phyloP scores from a whole-genome alignment of 1,140 invertebrate species.

The Aphis gossypii region DNA sequence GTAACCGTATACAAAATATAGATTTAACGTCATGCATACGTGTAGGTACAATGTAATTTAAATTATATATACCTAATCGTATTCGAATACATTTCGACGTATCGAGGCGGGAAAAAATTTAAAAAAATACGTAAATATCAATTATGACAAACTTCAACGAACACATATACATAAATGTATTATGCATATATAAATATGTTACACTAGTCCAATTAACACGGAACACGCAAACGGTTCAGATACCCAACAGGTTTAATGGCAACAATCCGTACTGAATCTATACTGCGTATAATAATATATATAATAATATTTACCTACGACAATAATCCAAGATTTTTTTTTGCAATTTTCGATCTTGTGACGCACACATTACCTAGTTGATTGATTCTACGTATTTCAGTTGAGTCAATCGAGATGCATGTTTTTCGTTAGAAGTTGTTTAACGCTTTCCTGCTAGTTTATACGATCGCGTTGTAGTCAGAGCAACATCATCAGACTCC shows the following conservation, averaged over 20 bases:
- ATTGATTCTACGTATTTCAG: not conserved
- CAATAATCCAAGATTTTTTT: not conserved
- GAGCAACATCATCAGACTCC: not conserved
- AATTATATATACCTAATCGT: not conserved
- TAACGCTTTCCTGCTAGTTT: not conserved
- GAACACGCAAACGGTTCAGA: not conserved
- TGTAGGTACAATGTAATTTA: not conserved
- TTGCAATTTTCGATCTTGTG: not conserved
- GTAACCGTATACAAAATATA: not conserved
- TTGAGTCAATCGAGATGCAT: not conserved
- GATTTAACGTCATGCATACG: not conserved
- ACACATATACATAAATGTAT: not conserved
- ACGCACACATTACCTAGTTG: not conserved
- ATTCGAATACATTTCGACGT: not conserved
- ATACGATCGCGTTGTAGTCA: not conserved
- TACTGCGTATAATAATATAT: not conserved
- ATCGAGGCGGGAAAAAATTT: not conserved
- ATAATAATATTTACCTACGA: not conserved
- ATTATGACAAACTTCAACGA: not conserved
- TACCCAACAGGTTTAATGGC: not conserved
- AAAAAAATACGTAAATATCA: constrained; percentile 20
- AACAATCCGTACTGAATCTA: not conserved
- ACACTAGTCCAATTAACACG: constrained; percentile 10
- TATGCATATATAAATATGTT: not conserved
- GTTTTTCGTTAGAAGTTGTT: not conserved